A percentile compares a stretch with the other conserved stretches of the same genome.
These are phyloP conservation scores for Alloscopus bannaensis DNA, from an alignment of 2,888 invertebrate species.

Conservation along the genomic window DNA sequence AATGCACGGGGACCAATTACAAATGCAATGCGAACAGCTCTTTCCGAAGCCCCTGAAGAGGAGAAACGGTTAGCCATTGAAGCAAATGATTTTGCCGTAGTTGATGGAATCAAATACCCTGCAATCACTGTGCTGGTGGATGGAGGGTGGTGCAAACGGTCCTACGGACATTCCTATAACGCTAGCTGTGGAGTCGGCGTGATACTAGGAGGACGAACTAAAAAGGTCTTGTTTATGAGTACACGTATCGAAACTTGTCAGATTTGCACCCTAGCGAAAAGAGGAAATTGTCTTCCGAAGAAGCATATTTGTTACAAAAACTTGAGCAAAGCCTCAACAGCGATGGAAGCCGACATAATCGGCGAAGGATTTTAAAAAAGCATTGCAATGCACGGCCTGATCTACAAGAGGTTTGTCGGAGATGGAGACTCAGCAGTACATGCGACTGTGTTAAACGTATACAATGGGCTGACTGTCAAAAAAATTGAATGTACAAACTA, in stretches of 20 bases:
- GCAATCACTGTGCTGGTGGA: conserved; percentile 27
- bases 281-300: neutral
- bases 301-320: conserved; percentile 49
- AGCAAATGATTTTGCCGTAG: neutral
- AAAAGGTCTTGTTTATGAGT: conserved; percentile 8
- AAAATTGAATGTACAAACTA: conserved; percentile 54
- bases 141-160: conserved; percentile 53
- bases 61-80: conserved; percentile 11
- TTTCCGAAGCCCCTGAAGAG: conserved; percentile 4
- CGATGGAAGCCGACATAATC: conserved; percentile 49
- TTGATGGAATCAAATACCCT: conserved; percentile 6
- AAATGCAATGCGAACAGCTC: neutral
- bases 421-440: conserved; percentile 40
- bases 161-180: conserved; percentile 44
- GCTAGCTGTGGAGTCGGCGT: conserved; percentile 38
- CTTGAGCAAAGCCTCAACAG: conserved; percentile 26
- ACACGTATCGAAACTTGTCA: conserved; percentile 6
- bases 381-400: conserved; percentile 13
- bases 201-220: conserved; percentile 43
- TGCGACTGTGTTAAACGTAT: neutral
- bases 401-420: conserved; percentile 27
- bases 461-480: conserved; percentile 3
- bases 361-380: conserved; percentile 23
- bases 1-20: neutral
- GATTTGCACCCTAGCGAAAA: neutral